Base-by-base conservation (phyloP, 2,113 vertebrate genomes). In the Chloropsis cyanopogon region DNA sequence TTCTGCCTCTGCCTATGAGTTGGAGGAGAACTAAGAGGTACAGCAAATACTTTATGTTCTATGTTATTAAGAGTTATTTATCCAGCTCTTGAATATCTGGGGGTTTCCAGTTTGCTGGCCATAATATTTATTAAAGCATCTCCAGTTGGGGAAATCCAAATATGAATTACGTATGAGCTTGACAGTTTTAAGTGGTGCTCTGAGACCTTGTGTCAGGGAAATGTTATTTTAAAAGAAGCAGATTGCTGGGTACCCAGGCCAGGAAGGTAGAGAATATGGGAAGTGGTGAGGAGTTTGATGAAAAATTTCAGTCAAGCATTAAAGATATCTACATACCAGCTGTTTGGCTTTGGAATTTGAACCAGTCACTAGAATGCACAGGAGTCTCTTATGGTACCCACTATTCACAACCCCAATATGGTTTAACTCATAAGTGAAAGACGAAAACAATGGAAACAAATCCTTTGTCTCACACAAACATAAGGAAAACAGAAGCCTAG, bases 101-200 rank as follows among this genome's bases (percentile, higher is more conserved):
- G 24, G 20, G 12, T 72, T 95, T 92, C 19, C 42, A 80, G 33
- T 77, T 50, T 89, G 41, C 26, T 82, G 35, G 50, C n/a, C 46
- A 39, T 72, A 86, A 66, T 47, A 66, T 35, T 66, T n/a, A 65
- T 41, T 17, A 47, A 61, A 89, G 21, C 23, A 85, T 47, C 25
- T 92, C 57, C 17, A 73, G 25, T 1, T 72, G 14, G 33, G 18
- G 26, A 93, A 91, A 70, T 82, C 26, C 70, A 65, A 82, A 89
- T 50, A 82, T 80, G 11, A 91, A 94, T 90, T 89, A 92, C 93
- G 72, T 85, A 94, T 61, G 54, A 96, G 52, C 39, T 68, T 26
- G 68, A 13, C 16, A 73, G 71, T 73, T 91, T 82, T 39, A 68
- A 84, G 61, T 33, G 25, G 17, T 86, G 59, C 29, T 73, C 50